Evolutionary conservation across 2,888 invertebrate genomes (phyloP).

Genomic region (Zele albiditarsus): DNA sequence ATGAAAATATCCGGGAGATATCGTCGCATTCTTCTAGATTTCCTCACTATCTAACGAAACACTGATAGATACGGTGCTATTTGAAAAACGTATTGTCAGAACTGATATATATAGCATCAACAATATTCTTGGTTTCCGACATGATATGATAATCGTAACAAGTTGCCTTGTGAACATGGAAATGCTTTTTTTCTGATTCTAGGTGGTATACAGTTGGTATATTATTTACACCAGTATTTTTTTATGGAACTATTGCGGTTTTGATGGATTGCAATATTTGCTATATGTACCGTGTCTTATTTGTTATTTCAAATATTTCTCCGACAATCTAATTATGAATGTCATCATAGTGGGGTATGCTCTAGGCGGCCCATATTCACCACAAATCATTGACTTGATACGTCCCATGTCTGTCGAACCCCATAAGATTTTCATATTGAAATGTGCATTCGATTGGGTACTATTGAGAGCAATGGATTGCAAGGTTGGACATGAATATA

Average conservation of each 20-base stretch:
- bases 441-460: conserved; percentile 80
- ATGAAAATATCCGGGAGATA: no score
- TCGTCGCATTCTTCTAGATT: no score
- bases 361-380: conserved; percentile 74
- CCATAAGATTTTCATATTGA: conserved; percentile 74
- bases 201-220: conserved; percentile 76
- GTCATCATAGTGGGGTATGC: conserved; percentile 74
- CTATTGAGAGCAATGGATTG: conserved; percentile 85
- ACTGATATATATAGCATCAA: no score
- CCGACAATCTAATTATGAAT: conserved; percentile 76
- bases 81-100: no score
- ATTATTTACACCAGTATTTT: conserved; percentile 74
- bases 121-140: no score
- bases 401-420: conserved; percentile 74
- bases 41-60: no score
- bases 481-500: conserved; percentile 76
- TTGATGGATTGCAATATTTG: conserved; percentile 74
- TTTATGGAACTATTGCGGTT: conserved; percentile 73
- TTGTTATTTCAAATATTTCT: conserved; percentile 73
- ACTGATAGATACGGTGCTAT: no score
- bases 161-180: no score
- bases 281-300: conserved; percentile 76
- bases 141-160: no score
- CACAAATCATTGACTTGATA: conserved; percentile 71
- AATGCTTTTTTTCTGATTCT: conserved; percentile 52